A percentile compares a stretch with the other conserved stretches of the same genome.
phyloP scores from a whole-genome alignment of 2,888 invertebrate species.

The Andricus curvator region DNA sequence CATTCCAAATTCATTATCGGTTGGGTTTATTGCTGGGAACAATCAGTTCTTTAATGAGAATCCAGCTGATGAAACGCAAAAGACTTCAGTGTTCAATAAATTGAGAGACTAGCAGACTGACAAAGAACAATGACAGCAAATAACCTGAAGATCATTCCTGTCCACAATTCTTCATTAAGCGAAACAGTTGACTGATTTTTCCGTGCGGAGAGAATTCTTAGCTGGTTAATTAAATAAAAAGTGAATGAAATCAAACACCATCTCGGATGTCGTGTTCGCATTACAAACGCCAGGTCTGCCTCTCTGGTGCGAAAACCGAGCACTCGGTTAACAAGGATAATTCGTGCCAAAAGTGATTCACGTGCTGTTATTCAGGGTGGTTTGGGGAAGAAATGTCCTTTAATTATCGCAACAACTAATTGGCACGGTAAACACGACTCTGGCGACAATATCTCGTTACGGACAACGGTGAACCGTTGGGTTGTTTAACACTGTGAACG shows the following conservation, averaged over 20 bases:
- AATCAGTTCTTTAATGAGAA: background rate
- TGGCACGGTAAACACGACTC: conserved; percentile 34
- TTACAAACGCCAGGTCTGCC: conserved; percentile 19
- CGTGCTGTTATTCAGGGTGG: conserved; percentile 11
- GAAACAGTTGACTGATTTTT: background rate
- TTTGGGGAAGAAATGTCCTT: conserved; percentile 33
- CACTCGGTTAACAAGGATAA: conserved; percentile 39
- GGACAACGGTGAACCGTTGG: conserved; percentile 17
- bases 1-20: background rate
- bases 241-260: conserved; percentile 32
- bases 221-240: conserved; percentile 31
- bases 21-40: background rate
- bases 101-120: too few relatives aligned
- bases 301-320: conserved; percentile 31
- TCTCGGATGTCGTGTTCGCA: conserved; percentile 35
- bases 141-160: too few relatives aligned
- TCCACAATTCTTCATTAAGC: background rate
- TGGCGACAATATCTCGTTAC: conserved; percentile 39
- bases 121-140: too few relatives aligned
- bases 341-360: conserved; percentile 39
- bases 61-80: too few relatives aligned
- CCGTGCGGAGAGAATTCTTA: background rate
- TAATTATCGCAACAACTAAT: conserved; percentile 38
- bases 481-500: conserved; percentile 21
- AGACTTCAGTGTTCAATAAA: too few relatives aligned